These are phyloP conservation scores for Xiphias gladius DNA, from an alignment of 2,113 vertebrate genomes.

Conservation along the genomic window DNA sequence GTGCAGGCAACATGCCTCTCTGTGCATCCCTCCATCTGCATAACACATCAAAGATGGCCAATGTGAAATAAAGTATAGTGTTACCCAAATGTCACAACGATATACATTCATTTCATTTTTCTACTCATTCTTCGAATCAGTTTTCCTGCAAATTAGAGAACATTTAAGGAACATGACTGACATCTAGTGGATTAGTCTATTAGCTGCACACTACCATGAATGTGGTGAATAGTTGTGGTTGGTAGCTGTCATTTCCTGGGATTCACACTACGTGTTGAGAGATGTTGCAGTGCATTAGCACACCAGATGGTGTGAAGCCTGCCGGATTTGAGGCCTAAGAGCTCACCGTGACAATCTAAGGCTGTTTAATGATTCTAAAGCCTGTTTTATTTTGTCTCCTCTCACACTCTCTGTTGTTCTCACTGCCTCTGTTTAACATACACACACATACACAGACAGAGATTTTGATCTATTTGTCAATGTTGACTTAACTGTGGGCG, in stretches of 20 bases:
- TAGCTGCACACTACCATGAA: constrained; percentile 28
- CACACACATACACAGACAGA: not conserved
- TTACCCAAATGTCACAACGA: not conserved
- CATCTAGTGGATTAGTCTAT: constrained; percentile 75
- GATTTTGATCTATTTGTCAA: too few relatives aligned
- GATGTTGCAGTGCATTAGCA: constrained; percentile 45
- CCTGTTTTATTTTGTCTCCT: constrained; percentile 13
- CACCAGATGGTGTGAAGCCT: constrained; percentile 51
- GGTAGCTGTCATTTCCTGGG: constrained; percentile 38
- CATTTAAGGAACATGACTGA: constrained; percentile 67
- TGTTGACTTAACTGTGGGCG: not conserved
- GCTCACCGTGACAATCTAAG: constrained; percentile 37
- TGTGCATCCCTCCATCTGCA: constrained; percentile 38
- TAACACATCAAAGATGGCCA: constrained; percentile 47
- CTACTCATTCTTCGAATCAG: not conserved
- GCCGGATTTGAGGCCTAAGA: constrained; percentile 47
- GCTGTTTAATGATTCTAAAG: constrained; percentile 42
- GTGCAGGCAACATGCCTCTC: constrained; percentile 21
- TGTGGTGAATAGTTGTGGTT: not conserved
- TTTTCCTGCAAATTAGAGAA: not conserved
- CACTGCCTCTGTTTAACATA: not conserved
- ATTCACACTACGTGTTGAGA: constrained; percentile 25
- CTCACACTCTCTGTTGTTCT: not conserved
- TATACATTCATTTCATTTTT: constrained; percentile 24
- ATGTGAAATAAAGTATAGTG: constrained; percentile 10